Evolutionary conservation across 2,113 vertebrate species (phyloP).

Genomic region (Dinomys branickii): DNA sequence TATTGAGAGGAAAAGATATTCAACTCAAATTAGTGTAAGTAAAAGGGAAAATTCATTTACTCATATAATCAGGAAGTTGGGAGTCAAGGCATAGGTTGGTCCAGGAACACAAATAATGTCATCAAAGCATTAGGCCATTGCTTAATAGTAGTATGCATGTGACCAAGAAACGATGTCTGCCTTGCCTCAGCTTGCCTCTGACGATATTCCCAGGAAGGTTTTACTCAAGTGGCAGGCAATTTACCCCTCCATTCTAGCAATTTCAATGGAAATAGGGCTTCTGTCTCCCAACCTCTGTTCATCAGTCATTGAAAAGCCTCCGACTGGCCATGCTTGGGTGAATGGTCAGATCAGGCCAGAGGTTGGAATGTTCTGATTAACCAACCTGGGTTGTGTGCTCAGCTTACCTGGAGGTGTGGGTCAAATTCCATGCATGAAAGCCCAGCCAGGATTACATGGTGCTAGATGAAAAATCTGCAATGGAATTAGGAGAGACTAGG

Average conservation of each 20-base stretch:
- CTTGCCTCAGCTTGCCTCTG: background rate
- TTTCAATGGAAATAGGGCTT: background rate
- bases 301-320: background rate
- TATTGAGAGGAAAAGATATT: conserved; percentile 31
- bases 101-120: background rate
- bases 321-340: background rate
- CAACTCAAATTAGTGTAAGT: conserved; percentile 23
- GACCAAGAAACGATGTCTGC: background rate
- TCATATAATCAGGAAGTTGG: conserved; percentile 12
- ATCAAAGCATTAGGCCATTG: background rate
- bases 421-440: background rate
- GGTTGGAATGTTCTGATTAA: background rate
- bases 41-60: conserved; percentile 26
- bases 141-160: background rate
- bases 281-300: background rate
- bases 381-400: background rate
- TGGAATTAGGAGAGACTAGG: background rate
- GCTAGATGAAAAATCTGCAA: background rate
- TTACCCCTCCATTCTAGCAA: background rate
- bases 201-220: background rate
- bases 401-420: background rate
- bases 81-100: background rate
- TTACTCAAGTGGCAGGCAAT: background rate
- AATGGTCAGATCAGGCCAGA: background rate
- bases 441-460: background rate